Conservation (phyloP, 2,797 vertebrate species). For the Lepus townsendii region DNA sequence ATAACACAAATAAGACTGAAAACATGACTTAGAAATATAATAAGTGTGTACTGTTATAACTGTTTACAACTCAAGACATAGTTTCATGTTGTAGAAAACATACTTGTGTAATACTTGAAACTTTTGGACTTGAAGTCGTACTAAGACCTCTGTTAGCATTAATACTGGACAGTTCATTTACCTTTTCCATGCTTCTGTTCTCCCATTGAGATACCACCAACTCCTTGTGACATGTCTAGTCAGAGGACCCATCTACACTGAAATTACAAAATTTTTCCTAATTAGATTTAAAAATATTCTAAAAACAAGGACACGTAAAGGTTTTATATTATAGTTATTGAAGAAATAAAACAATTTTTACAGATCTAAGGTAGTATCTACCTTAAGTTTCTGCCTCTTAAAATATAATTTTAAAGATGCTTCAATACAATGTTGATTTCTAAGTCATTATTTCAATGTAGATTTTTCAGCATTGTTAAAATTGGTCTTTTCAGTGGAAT, state of each 20-base stretch:
- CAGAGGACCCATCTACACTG: not conserved
- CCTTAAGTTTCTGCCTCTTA: slow-evolving; percentile 6
- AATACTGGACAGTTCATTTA: slow-evolving; percentile 11
- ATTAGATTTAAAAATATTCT: slow-evolving; percentile 62
- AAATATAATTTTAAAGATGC: slow-evolving; percentile 57
- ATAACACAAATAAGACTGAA: slow-evolving; percentile 16
- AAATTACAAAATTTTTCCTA: slow-evolving; percentile 40
- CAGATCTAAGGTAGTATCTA: not conserved
- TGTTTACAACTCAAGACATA: slow-evolving; percentile 42
- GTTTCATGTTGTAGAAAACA: slow-evolving; percentile 41
- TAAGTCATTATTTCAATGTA: slow-evolving; percentile 51
- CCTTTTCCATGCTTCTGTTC: slow-evolving; percentile 25
- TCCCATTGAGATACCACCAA: not conserved
- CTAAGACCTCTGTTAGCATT: slow-evolving; percentile 49
- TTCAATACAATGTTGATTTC: slow-evolving; percentile 45
- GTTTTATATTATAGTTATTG: not conserved
- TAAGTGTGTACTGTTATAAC: not conserved
- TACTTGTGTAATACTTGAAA: slow-evolving; percentile 61
- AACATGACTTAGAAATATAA: slow-evolving; percentile 29
- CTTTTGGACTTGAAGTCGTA: slow-evolving; percentile 29
- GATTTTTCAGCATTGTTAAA: slow-evolving; percentile 32
- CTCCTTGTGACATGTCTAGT: not conserved
- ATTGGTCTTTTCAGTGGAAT: slow-evolving; percentile 1
- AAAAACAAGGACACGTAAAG: slow-evolving; percentile 34
- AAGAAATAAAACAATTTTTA: slow-evolving; percentile 49